Evolutionary conservation across 2,888 invertebrate genomes (phyloP).

Genomic region (Geophilus truncorum): DNA sequence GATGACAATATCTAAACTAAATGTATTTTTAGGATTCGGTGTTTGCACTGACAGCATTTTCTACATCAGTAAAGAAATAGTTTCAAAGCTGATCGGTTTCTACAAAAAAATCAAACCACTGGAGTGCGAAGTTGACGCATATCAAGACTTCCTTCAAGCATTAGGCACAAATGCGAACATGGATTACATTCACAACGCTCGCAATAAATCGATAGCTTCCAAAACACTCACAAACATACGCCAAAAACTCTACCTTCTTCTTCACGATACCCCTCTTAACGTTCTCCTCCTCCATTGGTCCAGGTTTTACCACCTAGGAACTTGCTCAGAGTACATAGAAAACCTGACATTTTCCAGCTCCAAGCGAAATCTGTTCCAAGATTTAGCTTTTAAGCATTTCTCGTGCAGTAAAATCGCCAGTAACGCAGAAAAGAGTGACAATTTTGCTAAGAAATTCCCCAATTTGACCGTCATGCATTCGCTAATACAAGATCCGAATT

Average conservation of each 20-base stretch:
- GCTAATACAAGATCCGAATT: constrained; percentile 39
- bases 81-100: constrained; percentile 45
- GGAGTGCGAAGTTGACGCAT: constrained; percentile 51
- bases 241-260: constrained; percentile 43
- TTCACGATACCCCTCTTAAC: constrained; percentile 44
- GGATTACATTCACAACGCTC: constrained; percentile 44
- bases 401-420: background rate
- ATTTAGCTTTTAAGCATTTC: constrained; percentile 28
- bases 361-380: constrained; percentile 3
- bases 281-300: constrained; percentile 48
- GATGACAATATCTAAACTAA: too few relatives aligned
- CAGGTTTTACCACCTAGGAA: constrained; percentile 52
- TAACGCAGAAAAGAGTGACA: background rate
- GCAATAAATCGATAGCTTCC: constrained; percentile 44
- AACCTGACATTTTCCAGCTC: constrained; percentile 37
- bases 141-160: constrained; percentile 52
- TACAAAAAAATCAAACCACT: constrained; percentile 43
- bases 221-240: constrained; percentile 43
- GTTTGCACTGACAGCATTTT: constrained; percentile 53
- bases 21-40: constrained; percentile 37
- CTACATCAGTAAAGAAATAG: constrained; percentile 48
- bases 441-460: background rate
- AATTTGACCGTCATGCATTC: constrained; percentile 45
- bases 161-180: constrained; percentile 45
- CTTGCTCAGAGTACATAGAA: constrained; percentile 44